Evolutionary conservation across 2,888 invertebrate species (phyloP), one percentile per base, ranked within the genome.

Genomic region (Scaptomyza parva): DNA sequence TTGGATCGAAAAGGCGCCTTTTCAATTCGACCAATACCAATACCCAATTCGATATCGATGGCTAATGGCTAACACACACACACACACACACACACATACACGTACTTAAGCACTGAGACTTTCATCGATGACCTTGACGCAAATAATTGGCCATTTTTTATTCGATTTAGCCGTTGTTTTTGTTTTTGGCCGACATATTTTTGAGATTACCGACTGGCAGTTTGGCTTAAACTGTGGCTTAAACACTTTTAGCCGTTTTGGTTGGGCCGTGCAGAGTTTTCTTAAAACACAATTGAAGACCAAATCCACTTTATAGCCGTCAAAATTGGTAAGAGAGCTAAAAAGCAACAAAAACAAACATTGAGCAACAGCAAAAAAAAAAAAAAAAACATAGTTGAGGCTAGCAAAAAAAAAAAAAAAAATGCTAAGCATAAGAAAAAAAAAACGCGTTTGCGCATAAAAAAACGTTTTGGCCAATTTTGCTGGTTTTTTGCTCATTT

Each of bases 51-150:
- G 6, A 28, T 22, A 22, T 22, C 78, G 70, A 72, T 58, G 55
- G 62, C 60, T 55, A 71, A 79, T 67, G 51, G 73, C n/a, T 64
- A 79, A 76, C 39, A 37, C 24, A 50, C 57, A 67, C 20, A 40
- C 45, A 37, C 47, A 35, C 52, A 58, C 14, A 39, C 11, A 61
- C 47, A 59, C 43, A 50, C 50, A 62, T 44, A 40, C 57, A 59
- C 41, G 48, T 9, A 50, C 14, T 60, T 41, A 70, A 53, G 70
- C 48, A 67, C 14, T 40, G 37, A 63, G 61, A 90, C 89, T 90
- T 89, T 90, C 88, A 90, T 90, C 86, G 86, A 68, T 89, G 89
- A 89, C 90, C 89, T 90, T 89, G 89, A 78, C 33, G 74, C 72
- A 70, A 74, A 70, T 73, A 51, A 33, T 45, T 70, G 44, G 57